Evolutionary conservation across 2,797 vertebrate species (phyloP), one percentile per base, ranked within the genome.

Genomic region (Petrocephalus sullivani): DNA sequence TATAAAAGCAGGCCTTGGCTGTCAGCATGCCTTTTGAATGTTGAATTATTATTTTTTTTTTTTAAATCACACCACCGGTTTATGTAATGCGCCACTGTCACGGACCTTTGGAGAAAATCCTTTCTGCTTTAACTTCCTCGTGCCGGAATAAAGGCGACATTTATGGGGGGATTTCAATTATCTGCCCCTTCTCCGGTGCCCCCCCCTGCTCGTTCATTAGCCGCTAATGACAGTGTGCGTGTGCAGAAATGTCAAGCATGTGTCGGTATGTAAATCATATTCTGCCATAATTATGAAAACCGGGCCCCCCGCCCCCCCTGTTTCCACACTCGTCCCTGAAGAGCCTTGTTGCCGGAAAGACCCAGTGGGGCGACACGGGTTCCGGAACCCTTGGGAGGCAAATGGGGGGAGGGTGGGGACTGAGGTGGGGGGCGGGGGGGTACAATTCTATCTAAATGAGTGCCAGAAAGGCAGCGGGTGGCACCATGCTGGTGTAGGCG

Each of bases 231-330:
- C 82, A 88, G 33, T 89, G 88, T 87, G 64, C 75, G 67, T 90
- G 91, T 12, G 7, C 88, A 75, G 60, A 95, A 94, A 94, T 95
- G 94, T 93, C 94, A 95, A 93, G 90, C 91, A 90, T 87, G 90
- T 91, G 87, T 87, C 90, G 89, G 88, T 78, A 92, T 93, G 90
- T 92, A 92, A 93, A 93, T 92, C 91, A 88, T 89, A 92, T 88
- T 89, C 81, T 75, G 88, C 87, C 91, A 90, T 93, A 94, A 94
- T 94, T 93, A 93, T 91, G 91, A 93, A 93, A 93, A 93, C 94
- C 91, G 88, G 87, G 89, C 89, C 87, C 57, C 23, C 64, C 91
- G 21, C 61, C 61, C 9, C n/a, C 0, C 64, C 64, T 3, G 0
- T 4, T 91, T 91, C 41, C 54, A 88, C 60, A 87, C 37, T 91